Conservation (phyloP, 1,140 invertebrate species). For the Amyelois transitella region DNA sequence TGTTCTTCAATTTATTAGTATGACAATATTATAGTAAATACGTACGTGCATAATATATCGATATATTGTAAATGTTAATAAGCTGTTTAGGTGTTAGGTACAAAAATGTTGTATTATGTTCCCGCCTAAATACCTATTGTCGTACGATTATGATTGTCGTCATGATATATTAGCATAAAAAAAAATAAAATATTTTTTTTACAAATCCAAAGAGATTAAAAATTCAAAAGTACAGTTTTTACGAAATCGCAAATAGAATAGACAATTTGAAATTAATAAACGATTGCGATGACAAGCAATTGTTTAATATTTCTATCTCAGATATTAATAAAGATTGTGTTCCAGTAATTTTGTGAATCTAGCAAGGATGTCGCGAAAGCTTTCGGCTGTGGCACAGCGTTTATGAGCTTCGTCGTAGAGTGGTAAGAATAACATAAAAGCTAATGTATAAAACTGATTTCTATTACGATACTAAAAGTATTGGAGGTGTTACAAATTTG, state of each 20-base stretch:
- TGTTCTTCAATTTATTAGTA: slow-evolving; percentile 53
- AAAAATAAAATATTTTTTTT: neutral
- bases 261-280: no score
- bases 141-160: no score
- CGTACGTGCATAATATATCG: slow-evolving; percentile 26
- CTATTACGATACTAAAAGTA: slow-evolving; percentile 66
- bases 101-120: slow-evolving; percentile 33
- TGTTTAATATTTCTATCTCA: slow-evolving; percentile 51
- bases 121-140: slow-evolving; percentile 35
- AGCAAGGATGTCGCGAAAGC: slow-evolving; percentile 34
- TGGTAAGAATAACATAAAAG: slow-evolving; percentile 59
- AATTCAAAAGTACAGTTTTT: neutral
- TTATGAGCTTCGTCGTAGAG: slow-evolving; percentile 67
- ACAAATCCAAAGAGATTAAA: neutral
- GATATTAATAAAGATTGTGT: slow-evolving; percentile 61
- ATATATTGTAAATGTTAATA: slow-evolving; percentile 40
- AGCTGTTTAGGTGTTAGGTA: slow-evolving; percentile 40
- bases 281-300: neutral
- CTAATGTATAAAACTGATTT: slow-evolving; percentile 65
- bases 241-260: neutral
- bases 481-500: slow-evolving; percentile 71
- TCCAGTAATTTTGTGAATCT: slow-evolving; percentile 42
- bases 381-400: slow-evolving; percentile 48
- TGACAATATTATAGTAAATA: slow-evolving; percentile 61
- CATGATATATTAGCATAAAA: neutral